Percentiles rank a stretch among this genome's conserved stretches.
These are phyloP conservation scores for Scomber scombrus DNA, from an alignment of 2,113 vertebrate species.

Conservation along the genomic window DNA sequence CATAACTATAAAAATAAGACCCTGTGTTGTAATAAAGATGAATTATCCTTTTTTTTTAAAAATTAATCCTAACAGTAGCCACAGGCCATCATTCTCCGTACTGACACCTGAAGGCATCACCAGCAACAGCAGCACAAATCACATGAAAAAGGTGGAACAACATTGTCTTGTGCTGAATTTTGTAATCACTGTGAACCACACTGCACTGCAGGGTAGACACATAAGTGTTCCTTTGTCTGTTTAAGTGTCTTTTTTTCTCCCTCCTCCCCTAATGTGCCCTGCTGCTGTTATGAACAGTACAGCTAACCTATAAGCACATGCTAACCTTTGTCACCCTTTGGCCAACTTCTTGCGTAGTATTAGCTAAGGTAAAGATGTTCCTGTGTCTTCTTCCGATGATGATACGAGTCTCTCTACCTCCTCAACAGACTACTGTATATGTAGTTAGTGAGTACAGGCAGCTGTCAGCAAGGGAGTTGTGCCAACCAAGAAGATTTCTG, in stretches of 20 bases:
- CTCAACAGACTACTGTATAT: conserved; percentile 15
- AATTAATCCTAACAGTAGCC: background rate
- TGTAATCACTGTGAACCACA: conserved; percentile 50
- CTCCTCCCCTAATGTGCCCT: background rate
- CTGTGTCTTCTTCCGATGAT: background rate
- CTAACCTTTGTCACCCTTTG: background rate
- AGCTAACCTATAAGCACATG: background rate
- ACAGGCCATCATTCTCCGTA: background rate
- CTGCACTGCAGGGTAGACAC: conserved; percentile 35
- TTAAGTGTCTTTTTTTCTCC: conserved; percentile 1
- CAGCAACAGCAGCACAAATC: conserved; percentile 37
- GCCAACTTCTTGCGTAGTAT: background rate
- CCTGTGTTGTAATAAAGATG: background rate
- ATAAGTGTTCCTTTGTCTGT: background rate
- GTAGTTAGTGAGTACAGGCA: conserved; percentile 1
- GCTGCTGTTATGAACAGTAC: background rate
- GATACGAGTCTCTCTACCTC: conserved; percentile 32
- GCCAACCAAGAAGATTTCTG: background rate
- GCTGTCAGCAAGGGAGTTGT: conserved; percentile 10
- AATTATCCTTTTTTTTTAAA: background rate
- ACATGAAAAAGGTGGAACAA: background rate
- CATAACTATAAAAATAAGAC: background rate
- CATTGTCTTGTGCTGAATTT: conserved; percentile 1
- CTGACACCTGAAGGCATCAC: conserved; percentile 12
- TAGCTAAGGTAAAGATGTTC: background rate